These are phyloP conservation scores for Apamea epomidion DNA, from an alignment of 2,888 invertebrate species.

Conservation along the genomic window DNA sequence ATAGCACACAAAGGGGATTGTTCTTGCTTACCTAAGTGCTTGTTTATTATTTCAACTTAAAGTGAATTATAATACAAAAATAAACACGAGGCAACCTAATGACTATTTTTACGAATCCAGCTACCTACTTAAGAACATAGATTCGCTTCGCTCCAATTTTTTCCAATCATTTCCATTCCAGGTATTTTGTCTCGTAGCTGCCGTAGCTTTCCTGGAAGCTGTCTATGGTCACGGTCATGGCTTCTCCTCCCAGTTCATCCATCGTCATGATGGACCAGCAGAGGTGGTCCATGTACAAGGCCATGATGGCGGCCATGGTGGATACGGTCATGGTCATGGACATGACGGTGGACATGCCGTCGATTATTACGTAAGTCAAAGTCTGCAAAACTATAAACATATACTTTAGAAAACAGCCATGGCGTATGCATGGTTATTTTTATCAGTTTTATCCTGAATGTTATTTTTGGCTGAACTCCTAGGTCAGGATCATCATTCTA, in stretches of 20 bases:
- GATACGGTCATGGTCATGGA: conserved; percentile 75
- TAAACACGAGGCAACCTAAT: neutral
- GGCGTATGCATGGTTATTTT: neutral
- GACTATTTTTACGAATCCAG: neutral
- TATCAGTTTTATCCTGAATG: neutral
- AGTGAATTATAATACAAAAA: neutral
- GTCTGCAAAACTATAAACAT: neutral
- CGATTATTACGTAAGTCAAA: conserved; percentile 74
- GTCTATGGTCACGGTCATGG: conserved; percentile 80
- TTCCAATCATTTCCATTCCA: conserved; percentile 33
- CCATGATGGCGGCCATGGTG: conserved; percentile 75
- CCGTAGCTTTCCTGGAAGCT: conserved; percentile 73
- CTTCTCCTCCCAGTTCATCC: conserved; percentile 82
- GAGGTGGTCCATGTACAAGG: conserved; percentile 75
- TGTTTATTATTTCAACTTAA: too few species aligned
- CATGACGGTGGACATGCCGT: conserved; percentile 70
- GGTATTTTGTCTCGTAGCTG: conserved; percentile 75
- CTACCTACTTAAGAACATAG: too few species aligned
- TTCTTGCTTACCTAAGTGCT: neutral
- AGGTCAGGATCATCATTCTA: neutral
- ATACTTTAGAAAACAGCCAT: neutral
- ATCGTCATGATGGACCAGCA: conserved; percentile 79
- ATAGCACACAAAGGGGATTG: neutral
- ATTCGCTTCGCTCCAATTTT: neutral
- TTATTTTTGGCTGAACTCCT: neutral